Conservation (phyloP, 1,140 invertebrate species). For the Zaprionus davidi region DNA sequence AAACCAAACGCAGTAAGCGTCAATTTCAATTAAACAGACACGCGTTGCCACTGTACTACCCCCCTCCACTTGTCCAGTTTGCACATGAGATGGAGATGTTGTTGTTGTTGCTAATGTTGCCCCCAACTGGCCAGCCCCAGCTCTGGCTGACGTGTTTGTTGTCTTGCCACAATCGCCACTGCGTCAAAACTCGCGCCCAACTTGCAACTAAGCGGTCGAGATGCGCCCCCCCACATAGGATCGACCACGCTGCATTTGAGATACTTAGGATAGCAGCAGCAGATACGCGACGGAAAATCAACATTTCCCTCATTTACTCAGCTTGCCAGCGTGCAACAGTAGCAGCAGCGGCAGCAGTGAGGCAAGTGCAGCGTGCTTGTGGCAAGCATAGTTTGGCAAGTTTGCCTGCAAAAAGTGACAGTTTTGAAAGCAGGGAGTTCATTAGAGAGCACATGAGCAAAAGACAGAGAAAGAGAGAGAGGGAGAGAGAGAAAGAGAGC, state of each 20-base stretch:
- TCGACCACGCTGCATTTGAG: not conserved
- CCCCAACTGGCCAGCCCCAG: not conserved
- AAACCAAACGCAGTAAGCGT: constrained; percentile 69
- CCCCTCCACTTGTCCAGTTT: not conserved
- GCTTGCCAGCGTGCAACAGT: not conserved
- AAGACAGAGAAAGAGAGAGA: not conserved
- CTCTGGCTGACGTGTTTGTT: constrained; percentile 11
- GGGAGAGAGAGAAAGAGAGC: too few species aligned
- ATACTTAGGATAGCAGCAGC: not conserved
- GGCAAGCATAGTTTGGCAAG: not conserved
- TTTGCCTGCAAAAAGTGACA: not conserved
- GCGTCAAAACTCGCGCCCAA: constrained; percentile 40
- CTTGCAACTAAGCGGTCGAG: constrained; percentile 29
- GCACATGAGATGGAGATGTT: not conserved
- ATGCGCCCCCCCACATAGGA: not conserved
- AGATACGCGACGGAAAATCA: constrained; percentile 12
- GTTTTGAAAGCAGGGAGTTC: not conserved
- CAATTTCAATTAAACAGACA: constrained; percentile 80
- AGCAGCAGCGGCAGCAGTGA: not conserved
- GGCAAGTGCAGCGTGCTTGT: not conserved
- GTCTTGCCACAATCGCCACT: constrained; percentile 41
- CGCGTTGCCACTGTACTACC: constrained; percentile 23
- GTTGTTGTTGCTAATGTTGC: constrained; percentile 6
- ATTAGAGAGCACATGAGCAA: not conserved
- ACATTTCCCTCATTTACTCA: constrained; percentile 18